Evolutionary conservation across 1,140 invertebrate species (phyloP).

Genomic region (Harlomillsia oculata): DNA sequence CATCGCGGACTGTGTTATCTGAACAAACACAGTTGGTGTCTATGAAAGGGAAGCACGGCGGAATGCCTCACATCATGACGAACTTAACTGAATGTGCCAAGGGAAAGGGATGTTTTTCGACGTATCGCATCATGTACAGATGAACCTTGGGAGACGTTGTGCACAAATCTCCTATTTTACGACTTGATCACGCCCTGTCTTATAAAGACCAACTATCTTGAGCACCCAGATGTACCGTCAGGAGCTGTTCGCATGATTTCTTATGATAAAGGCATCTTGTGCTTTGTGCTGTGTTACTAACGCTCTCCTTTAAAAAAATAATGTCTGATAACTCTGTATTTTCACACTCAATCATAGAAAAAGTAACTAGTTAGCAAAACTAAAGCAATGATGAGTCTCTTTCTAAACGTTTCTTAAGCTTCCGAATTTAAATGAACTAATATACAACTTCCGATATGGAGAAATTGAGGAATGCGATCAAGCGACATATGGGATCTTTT

Average conservation of each 20-base stretch:
- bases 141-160: slow-evolving; percentile 16
- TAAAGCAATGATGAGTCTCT: too few relatives aligned
- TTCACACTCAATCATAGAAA: too few relatives aligned
- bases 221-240: slow-evolving; percentile 25
- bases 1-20: slow-evolving; percentile 8
- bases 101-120: too few relatives aligned
- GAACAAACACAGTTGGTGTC: slow-evolving; percentile 12
- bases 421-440: too few relatives aligned
- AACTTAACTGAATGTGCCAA: not conserved
- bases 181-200: slow-evolving; percentile 36
- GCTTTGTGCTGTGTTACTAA: too few relatives aligned
- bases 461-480: too few relatives aligned
- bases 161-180: slow-evolving; percentile 36
- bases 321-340: too few relatives aligned
- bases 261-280: slow-evolving; percentile 18
- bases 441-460: too few relatives aligned
- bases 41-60: not conserved
- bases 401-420: too few relatives aligned
- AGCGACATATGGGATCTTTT: too few relatives aligned
- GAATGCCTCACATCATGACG: not conserved
- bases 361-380: too few relatives aligned
- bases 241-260: slow-evolving; percentile 8
- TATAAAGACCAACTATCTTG: slow-evolving; percentile 25
- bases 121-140: not conserved
- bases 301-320: too few relatives aligned